These are phyloP conservation scores for Aplysia californica DNA, from an alignment of 1,140 invertebrate genomes.

Conservation along the genomic window DNA sequence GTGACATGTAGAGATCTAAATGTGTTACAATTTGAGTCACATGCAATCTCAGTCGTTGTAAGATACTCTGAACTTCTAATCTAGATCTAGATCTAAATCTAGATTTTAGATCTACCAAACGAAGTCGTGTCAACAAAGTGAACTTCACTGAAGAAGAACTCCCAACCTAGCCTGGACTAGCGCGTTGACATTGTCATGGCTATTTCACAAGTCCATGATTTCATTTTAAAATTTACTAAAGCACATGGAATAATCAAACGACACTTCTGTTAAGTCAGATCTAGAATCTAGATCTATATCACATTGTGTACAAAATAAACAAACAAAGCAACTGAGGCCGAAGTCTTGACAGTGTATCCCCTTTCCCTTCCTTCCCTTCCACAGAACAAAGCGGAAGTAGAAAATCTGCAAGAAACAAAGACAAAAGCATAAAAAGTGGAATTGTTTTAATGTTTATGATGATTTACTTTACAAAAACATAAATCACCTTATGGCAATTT, in stretches of 20 bases:
- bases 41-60: not conserved
- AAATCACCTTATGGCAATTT: too few species aligned
- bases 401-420: too few species aligned
- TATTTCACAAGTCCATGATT: not conserved
- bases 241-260: not conserved
- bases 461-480: too few species aligned
- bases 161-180: not conserved
- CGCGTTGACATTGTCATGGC: not conserved
- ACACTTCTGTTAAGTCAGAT: not conserved
- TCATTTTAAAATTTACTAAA: not conserved
- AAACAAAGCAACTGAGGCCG: too few species aligned
- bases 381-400: too few species aligned
- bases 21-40: not conserved
- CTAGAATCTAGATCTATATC: not conserved
- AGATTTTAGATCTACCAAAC: not conserved
- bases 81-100: not conserved
- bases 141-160: too few species aligned
- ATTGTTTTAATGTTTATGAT: too few species aligned
- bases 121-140: not conserved
- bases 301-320: too few species aligned
- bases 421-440: too few species aligned
- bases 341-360: too few species aligned
- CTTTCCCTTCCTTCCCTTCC: too few species aligned
- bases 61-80: not conserved
- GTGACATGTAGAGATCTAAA: not conserved